These are phyloP conservation scores for Orestias chungarensis DNA, from an alignment of 2,797 vertebrate species.

Conservation along the genomic window DNA sequence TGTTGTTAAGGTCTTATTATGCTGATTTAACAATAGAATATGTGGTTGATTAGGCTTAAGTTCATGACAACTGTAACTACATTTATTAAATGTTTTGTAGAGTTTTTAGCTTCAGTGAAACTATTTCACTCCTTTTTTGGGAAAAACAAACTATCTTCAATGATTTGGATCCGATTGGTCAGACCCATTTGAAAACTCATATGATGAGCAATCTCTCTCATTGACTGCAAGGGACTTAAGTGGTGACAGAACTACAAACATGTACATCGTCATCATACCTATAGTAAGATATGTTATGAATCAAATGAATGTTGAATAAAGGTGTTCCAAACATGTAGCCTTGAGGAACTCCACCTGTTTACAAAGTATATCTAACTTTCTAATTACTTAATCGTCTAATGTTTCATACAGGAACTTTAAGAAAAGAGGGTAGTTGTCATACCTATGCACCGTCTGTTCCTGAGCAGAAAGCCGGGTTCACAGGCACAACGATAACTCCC, in stretches of 20 bases:
- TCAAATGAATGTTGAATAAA: not conserved
- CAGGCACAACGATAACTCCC: constrained; percentile 96
- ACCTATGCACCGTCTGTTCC: constrained; percentile 93
- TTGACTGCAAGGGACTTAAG: not conserved
- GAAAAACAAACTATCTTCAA: not conserved
- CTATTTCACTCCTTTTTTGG: not conserved
- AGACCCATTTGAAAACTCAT: not conserved
- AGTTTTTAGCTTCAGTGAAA: no score
- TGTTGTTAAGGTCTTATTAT: not conserved
- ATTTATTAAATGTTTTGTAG: not conserved
- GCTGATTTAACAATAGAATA: not conserved
- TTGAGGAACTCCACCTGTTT: not conserved
- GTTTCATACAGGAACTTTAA: not conserved
- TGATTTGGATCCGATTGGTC: not conserved
- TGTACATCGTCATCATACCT: not conserved
- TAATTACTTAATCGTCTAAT: not conserved
- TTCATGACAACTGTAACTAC: not conserved
- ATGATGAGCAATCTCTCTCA: not conserved
- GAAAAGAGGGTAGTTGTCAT: constrained; percentile 29
- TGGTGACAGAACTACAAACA: not conserved
- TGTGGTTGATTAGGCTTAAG: not conserved
- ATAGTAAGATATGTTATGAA: not conserved
- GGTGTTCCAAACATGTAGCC: not conserved
- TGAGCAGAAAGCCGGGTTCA: constrained; percentile 91
- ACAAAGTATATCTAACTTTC: no score